A percentile compares a stretch with the other conserved stretches of the same genome.
Conservation (phyloP, 2,113 vertebrate species). For the Arothron firmamentum region DNA sequence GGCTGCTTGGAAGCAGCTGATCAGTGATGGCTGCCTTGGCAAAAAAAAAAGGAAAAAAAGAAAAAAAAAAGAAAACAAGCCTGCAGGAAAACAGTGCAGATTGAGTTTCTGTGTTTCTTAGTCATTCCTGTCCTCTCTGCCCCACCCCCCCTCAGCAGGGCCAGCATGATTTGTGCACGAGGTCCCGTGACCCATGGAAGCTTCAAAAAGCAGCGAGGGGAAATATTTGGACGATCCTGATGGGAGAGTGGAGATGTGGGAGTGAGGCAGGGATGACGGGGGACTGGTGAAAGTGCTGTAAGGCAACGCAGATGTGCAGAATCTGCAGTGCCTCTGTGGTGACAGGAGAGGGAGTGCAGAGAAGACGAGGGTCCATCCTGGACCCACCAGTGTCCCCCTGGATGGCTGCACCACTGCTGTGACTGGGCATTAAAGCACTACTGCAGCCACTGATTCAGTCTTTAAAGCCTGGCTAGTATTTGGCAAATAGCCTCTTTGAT, state of each 20-base stretch:
- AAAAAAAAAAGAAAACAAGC: conserved; percentile 72
- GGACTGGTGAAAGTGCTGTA: conserved; percentile 62
- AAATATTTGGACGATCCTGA: conserved; percentile 85
- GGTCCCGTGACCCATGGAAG: conserved; percentile 88
- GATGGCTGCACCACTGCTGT: conserved; percentile 17
- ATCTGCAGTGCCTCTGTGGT: conserved; percentile 70
- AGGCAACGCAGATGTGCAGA: conserved; percentile 91
- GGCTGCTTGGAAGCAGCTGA: conserved; percentile 68
- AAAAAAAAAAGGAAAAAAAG: conserved; percentile 88
- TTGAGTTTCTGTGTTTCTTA: conserved; percentile 84
- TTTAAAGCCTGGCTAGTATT: too few species aligned
- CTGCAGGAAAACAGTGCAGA: conserved; percentile 79
- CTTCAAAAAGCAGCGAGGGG: conserved; percentile 84
- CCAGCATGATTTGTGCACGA: conserved; percentile 92
- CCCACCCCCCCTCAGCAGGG: conserved; percentile 65
- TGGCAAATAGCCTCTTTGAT: too few species aligned
- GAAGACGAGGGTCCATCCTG: conserved; percentile 27
- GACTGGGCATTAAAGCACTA: conserved; percentile 7
- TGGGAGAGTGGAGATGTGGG: conserved; percentile 72
- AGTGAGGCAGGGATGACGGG: conserved; percentile 56
- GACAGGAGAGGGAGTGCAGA: conserved; percentile 53
- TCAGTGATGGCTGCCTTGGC: conserved; percentile 76
- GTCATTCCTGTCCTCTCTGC: conserved; percentile 69
- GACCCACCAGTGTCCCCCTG: conserved; percentile 17
- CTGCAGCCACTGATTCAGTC: too few species aligned